Conservation (phyloP, 2,888 invertebrate genomes). For the Trachelus tabidus region DNA sequence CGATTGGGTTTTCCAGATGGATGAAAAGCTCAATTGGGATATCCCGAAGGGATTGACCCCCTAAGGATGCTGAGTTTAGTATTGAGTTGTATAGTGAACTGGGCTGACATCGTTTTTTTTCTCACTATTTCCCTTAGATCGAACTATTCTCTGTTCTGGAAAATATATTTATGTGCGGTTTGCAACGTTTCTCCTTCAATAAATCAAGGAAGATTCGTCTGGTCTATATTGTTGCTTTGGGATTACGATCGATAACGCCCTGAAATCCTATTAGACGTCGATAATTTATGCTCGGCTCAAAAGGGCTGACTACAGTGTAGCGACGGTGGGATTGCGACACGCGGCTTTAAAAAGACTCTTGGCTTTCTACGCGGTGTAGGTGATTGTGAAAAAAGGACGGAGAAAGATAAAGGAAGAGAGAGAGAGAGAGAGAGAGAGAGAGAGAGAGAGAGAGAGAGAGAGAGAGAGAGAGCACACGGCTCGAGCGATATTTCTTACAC, state of each 20-base stretch:
- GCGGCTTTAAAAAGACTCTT: neutral
- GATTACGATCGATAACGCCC: neutral
- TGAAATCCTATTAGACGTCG: conserved; percentile 1
- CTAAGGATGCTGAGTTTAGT: neutral
- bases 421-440: conserved; percentile 11
- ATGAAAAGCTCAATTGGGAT: neutral
- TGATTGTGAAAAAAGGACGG: neutral
- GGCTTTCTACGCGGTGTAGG: neutral
- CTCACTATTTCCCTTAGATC: neutral
- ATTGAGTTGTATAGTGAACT: neutral
- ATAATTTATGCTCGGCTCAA: neutral
- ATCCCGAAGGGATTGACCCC: neutral
- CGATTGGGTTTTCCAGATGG: neutral
- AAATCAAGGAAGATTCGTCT: neutral
- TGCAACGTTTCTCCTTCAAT: neutral
- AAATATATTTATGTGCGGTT: neutral
- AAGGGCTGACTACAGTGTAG: neutral
- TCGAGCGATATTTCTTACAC: conserved; percentile 27
- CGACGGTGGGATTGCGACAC: neutral
- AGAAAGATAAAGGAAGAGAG: conserved; percentile 13
- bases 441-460: neutral
- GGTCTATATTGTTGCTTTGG: neutral
- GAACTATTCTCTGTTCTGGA: neutral
- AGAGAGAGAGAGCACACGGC: conserved; percentile 7
- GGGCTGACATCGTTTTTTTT: neutral